phyloP scores from a whole-genome alignment of 64 coral and sea anemone genomes.

The Stichodactyla helianthus region DNA sequence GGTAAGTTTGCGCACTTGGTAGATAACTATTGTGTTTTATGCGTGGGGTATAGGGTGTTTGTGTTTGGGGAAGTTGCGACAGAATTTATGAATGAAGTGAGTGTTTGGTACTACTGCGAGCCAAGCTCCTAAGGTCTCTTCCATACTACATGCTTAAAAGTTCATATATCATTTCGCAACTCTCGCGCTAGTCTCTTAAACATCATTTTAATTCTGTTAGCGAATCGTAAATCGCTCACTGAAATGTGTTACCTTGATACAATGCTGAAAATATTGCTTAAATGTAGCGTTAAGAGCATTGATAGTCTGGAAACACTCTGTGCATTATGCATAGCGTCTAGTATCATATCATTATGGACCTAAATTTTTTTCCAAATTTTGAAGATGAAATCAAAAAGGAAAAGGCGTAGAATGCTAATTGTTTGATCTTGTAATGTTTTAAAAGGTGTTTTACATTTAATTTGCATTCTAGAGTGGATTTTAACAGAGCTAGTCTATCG shows the following conservation, averaged over 20 bases:
- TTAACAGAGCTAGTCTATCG: background rate
- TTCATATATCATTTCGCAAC: background rate
- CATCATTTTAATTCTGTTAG: background rate
- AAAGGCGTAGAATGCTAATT: background rate
- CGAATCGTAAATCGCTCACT: background rate
- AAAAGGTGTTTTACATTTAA: background rate
- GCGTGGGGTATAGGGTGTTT: background rate
- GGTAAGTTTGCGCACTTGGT: background rate
- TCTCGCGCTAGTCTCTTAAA: background rate
- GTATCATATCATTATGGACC: too few species aligned
- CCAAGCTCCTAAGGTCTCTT: background rate
- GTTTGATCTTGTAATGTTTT: constrained; percentile 3
- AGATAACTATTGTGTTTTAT: background rate
- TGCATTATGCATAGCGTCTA: too few species aligned
- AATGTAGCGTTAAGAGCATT: too few species aligned
- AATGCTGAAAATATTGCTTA: too few species aligned
- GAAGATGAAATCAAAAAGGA: background rate
- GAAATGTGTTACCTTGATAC: too few species aligned
- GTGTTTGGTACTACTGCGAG: background rate
- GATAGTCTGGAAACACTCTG: too few species aligned
- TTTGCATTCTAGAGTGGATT: background rate
- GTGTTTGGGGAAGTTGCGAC: background rate
- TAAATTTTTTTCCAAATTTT: background rate
- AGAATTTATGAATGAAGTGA: constrained; percentile 6
- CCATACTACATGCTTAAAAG: background rate